These are phyloP conservation scores for Psix sp. DNA, from an alignment of 1,140 invertebrate genomes.

Conservation along the genomic window DNA sequence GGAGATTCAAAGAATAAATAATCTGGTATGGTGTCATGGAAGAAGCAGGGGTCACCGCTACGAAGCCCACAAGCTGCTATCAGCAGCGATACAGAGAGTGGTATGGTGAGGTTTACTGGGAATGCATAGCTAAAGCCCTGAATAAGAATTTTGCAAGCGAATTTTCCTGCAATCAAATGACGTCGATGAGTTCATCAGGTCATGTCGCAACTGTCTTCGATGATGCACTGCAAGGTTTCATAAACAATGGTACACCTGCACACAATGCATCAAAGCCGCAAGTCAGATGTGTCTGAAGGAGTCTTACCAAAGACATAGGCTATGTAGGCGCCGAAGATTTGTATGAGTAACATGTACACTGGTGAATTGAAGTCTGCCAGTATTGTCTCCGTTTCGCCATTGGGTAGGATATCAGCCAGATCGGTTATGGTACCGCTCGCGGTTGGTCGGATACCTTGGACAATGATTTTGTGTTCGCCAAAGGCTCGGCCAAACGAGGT, in stretches of 20 bases:
- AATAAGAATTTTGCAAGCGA: conserved; percentile 97
- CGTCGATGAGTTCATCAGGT: too few species aligned
- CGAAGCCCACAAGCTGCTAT: conserved; percentile 92
- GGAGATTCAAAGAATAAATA: conserved; percentile 95
- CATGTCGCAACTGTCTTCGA: too few species aligned
- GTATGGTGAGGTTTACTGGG: conserved; percentile 94
- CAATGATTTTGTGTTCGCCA: conserved; percentile 85
- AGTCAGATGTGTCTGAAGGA: not conserved
- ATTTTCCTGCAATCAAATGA: conserved; percentile 87
- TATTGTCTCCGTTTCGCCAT: conserved; percentile 84
- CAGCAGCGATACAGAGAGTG: conserved; percentile 90
- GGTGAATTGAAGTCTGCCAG: conserved; percentile 84
- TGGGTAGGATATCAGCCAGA: conserved; percentile 83
- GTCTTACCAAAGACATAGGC: conserved; percentile 90
- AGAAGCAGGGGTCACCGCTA: conserved; percentile 91
- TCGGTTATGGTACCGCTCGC: conserved; percentile 81
- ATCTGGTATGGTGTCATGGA: conserved; percentile 88
- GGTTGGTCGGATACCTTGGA: conserved; percentile 82
- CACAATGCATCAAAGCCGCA: too few species aligned
- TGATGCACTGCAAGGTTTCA: too few species aligned
- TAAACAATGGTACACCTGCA: too few species aligned
- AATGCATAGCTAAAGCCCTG: conserved; percentile 98
- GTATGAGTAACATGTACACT: conserved; percentile 87
- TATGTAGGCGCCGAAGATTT: conserved; percentile 89
- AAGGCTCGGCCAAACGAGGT: conserved; percentile 85